Conservation (phyloP, 2,888 invertebrate genomes). For the Chrysolina americana region DNA sequence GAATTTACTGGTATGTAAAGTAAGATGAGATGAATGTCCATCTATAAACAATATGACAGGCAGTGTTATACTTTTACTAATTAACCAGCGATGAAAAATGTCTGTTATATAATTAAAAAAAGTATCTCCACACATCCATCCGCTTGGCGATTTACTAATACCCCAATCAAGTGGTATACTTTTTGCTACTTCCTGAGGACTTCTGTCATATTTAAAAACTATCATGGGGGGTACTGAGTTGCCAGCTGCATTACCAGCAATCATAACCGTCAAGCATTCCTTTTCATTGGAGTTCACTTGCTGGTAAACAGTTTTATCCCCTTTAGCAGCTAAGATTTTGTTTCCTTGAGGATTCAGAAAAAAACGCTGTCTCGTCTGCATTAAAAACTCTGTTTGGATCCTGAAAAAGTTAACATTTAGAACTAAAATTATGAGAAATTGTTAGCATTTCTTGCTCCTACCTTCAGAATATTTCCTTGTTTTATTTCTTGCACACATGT, state of each 20-base stretch:
- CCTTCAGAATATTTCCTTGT: constrained; percentile 14
- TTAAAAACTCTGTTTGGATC: constrained; percentile 32
- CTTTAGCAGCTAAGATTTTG: constrained; percentile 10
- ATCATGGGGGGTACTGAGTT: neutral
- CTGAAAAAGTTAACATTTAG: too few relatives aligned
- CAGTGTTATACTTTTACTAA: constrained; percentile 23
- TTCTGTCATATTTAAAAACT: constrained; percentile 43
- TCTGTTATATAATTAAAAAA: constrained; percentile 66
- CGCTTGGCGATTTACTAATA: constrained; percentile 60
- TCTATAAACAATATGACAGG: constrained; percentile 35
- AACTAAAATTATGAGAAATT: too few relatives aligned
- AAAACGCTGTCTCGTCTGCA: constrained; percentile 40
- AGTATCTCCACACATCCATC: constrained; percentile 67
- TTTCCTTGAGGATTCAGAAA: constrained; percentile 36
- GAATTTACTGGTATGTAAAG: constrained; percentile 18
- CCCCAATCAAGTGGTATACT: constrained; percentile 62
- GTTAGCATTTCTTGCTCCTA: too few relatives aligned
- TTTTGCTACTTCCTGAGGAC: constrained; percentile 52
- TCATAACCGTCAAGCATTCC: neutral
- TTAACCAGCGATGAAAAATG: constrained; percentile 58
- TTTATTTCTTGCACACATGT: constrained; percentile 4
- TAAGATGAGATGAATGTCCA: constrained; percentile 26
- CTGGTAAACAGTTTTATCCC: constrained; percentile 1
- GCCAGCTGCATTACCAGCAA: neutral
- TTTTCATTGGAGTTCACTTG: neutral